Percentiles rank a stretch among this genome's conserved stretches.
These are phyloP conservation scores for Cryptus armator DNA, from an alignment of 2,888 invertebrate species.

Conservation along the genomic window DNA sequence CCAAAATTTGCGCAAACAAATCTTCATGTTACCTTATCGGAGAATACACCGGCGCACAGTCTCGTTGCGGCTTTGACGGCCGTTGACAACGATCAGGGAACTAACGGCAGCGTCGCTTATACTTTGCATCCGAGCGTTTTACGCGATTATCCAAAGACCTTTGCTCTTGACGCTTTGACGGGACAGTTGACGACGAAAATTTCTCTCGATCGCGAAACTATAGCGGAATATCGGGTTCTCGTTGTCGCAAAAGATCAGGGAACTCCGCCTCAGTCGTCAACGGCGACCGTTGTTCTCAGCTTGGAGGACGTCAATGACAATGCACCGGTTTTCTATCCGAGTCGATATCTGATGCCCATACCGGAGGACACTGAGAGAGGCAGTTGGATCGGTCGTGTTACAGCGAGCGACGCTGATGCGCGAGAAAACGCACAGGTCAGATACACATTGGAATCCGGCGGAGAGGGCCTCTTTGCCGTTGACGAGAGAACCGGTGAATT, in stretches of 20 bases:
- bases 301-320: constrained; percentile 97
- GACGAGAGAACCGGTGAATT: constrained; percentile 93
- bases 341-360: constrained; percentile 92
- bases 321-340: constrained; percentile 96
- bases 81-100: constrained; percentile 96
- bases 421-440: constrained; percentile 94
- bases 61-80: constrained; percentile 94
- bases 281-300: constrained; percentile 93
- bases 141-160: constrained; percentile 93
- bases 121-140: constrained; percentile 92
- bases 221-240: constrained; percentile 92
- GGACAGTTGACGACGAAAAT: constrained; percentile 93
- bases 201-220: constrained; percentile 93
- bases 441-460: constrained; percentile 92
- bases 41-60: constrained; percentile 92
- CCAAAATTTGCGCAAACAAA: constrained; percentile 93
- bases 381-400: constrained; percentile 90
- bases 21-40: constrained; percentile 92
- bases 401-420: constrained; percentile 94
- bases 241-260: constrained; percentile 97
- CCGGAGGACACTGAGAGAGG: constrained; percentile 89
- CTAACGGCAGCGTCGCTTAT: constrained; percentile 96
- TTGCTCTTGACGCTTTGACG: constrained; percentile 93
- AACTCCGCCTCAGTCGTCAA: constrained; percentile 95
- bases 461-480: constrained; percentile 92